Percentiles rank a stretch among this genome's conserved stretches.
Evolutionary conservation across 1,140 invertebrate species (phyloP).

Genomic region (Drosophila navojoa): DNA sequence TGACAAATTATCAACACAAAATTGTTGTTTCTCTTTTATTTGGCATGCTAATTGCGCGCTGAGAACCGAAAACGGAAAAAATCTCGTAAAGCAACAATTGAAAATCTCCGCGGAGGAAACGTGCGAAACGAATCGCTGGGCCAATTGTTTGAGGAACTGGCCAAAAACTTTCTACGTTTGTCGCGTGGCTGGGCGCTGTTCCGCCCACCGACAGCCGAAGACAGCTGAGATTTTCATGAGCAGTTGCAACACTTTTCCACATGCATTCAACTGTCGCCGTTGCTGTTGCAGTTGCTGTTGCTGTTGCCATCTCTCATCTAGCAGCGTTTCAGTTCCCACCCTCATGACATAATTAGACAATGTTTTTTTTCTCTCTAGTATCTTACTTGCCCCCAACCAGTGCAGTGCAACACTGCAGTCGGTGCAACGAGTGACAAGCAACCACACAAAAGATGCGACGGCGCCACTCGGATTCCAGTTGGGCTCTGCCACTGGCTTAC

Average conservation of each 20-base stretch:
- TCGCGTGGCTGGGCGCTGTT: constrained; percentile 58
- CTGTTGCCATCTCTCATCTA: constrained; percentile 13
- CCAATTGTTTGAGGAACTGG: constrained; percentile 43
- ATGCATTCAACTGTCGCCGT: constrained; percentile 59
- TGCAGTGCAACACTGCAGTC: constrained; percentile 24
- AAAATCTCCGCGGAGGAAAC: constrained; percentile 44
- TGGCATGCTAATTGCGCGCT: constrained; percentile 72
- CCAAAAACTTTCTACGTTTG: constrained; percentile 78
- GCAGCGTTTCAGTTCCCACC: constrained; percentile 66
- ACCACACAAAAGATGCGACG: constrained; percentile 16
- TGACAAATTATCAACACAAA: constrained; percentile 63
- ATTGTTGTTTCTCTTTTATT: constrained; percentile 44
- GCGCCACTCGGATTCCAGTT: constrained; percentile 3
- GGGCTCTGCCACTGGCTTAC: constrained; percentile 24
- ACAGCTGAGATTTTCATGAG: constrained; percentile 54
- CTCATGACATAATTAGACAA: constrained; percentile 83
- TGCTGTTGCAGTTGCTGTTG: not conserved
- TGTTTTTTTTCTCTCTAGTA: constrained; percentile 6
- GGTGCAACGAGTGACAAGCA: constrained; percentile 57
- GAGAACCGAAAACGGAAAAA: constrained; percentile 76
- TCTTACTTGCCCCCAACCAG: constrained; percentile 14
- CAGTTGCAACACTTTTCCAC: constrained; percentile 79
- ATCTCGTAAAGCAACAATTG: constrained; percentile 48
- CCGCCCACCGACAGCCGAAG: not conserved
- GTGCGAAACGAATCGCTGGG: constrained; percentile 51